Evolutionary conservation across 2,888 invertebrate species (phyloP).

Genomic region (Pyrochroa serraticornis): DNA sequence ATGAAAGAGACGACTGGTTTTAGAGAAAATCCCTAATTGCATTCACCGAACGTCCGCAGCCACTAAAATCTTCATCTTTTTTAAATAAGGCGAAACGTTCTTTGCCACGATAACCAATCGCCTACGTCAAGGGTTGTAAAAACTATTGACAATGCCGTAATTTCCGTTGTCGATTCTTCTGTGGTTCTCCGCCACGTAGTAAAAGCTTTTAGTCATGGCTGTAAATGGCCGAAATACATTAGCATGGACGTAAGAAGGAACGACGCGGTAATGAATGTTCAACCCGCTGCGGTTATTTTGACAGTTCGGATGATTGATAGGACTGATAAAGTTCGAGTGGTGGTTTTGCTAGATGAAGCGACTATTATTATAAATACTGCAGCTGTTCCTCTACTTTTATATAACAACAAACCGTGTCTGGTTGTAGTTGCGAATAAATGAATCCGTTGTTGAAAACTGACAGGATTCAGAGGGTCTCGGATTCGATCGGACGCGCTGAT

Average conservation of each 20-base stretch:
- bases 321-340: constrained; percentile 34
- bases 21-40: constrained; percentile 28
- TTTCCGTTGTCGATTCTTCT: too few species aligned
- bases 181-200: background rate
- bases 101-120: too few species aligned
- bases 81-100: background rate
- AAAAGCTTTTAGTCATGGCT: constrained; percentile 30
- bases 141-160: too few species aligned
- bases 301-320: constrained; percentile 37
- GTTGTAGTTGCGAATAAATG: constrained; percentile 13
- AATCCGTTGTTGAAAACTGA: background rate
- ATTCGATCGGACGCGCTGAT: constrained; percentile 9
- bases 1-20: constrained; percentile 17
- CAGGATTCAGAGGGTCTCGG: background rate
- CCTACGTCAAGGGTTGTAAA: too few species aligned
- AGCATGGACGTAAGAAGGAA: constrained; percentile 30
- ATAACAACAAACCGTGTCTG: constrained; percentile 10
- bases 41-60: constrained; percentile 23
- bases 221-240: constrained; percentile 30
- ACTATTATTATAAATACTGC: constrained; percentile 19
- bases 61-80: constrained; percentile 25
- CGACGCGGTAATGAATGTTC: constrained; percentile 34
- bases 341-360: constrained; percentile 27
- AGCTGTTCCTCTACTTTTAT: constrained; percentile 19
- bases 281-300: constrained; percentile 37